Percentiles rank a stretch among this genome's conserved stretches.
phyloP scores from a whole-genome alignment of 2,888 invertebrate species.

The Lydus trimaculatus region DNA sequence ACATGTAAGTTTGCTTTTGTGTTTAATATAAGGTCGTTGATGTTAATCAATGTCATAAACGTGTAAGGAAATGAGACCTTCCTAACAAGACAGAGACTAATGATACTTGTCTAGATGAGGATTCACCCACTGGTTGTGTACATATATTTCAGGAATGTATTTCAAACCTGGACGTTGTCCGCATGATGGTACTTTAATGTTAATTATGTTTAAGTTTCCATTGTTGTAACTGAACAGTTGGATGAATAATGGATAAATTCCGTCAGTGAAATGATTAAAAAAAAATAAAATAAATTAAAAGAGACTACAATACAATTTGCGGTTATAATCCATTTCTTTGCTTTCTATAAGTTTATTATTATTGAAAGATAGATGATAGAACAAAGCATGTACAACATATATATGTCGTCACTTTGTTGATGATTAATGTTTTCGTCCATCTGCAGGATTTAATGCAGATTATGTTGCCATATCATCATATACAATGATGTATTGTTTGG shows the following conservation, averaged over 20 bases:
- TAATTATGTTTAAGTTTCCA: conserved; percentile 45
- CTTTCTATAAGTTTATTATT: conserved; percentile 19
- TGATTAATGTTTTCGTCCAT: conserved; percentile 41
- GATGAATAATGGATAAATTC: conserved; percentile 29
- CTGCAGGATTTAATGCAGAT: conserved; percentile 39
- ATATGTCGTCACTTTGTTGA: conserved; percentile 31
- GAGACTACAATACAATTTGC: conserved; percentile 27
- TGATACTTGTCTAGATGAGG: conserved; percentile 31
- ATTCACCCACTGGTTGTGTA: conserved; percentile 1
- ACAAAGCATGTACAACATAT: conserved; percentile 26
- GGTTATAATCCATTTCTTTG: conserved; percentile 31
- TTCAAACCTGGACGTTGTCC: conserved; percentile 32
- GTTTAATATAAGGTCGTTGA: conserved; percentile 22
- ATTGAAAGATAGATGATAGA: conserved; percentile 15
- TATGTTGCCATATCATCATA: conserved; percentile 36
- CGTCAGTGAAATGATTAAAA: conserved; percentile 20
- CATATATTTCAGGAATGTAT: not conserved
- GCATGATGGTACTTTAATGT: conserved; percentile 44
- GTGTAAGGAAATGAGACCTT: conserved; percentile 48
- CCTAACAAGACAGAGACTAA: conserved; percentile 42
- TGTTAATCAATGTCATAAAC: conserved; percentile 43
- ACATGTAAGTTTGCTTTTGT: conserved; percentile 20
- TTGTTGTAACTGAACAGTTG: conserved; percentile 22
- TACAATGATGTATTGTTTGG: conserved; percentile 27
- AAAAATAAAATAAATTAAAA: too few species aligned